Evolutionary conservation across 2,797 vertebrate species (phyloP), one percentile per base, ranked within the genome.

Genomic region (Lacerta agilis): DNA sequence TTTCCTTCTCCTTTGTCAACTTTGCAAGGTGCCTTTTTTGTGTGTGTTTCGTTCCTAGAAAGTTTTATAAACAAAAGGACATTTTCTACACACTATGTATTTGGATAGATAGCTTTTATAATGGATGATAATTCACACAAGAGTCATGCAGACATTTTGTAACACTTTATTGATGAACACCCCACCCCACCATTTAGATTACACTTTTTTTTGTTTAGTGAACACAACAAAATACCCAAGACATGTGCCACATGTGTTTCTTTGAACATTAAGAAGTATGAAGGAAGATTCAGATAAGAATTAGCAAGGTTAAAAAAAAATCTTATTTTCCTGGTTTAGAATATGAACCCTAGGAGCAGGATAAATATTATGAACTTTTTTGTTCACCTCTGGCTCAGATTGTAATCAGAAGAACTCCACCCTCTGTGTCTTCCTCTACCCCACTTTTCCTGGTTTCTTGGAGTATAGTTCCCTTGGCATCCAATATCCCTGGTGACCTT

Each of bases 1-100:
- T 90, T 93, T 86, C 38, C 36, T 81, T 90, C 41, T 92, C 61
- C 33, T 93, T 92, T 83, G 25, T 94, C 89, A 93, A 43, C 10
- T 92, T 94, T 87, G 25, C 55, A 93, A 81, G 38, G 79, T 86
- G 3, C 89, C 77, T 91, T 85, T 87, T 80, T 13, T 85, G 4
- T 10, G 41, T 23, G 27, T 55, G 23, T 78, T 13, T 78, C 87
- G 66, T n/a, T 77, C 93, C 77, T 85, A 83, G 93, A 92, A 92
- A 89, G 27, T 76, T 66, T 86, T 92, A 82, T 55, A 93, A 95
- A 87, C n/a, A 73, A 76, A 86, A 45, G 38, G 82, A 87, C 73
- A 72, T 2, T 85, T 93, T 87, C 86, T 83, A 75, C 78, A 29
- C 38, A 79, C 20, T 80, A 20, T 90, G 23, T 11, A 83, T 43